Base-by-base conservation (phyloP, 2,113 vertebrate genomes). In the Tinamus guttatus region DNA sequence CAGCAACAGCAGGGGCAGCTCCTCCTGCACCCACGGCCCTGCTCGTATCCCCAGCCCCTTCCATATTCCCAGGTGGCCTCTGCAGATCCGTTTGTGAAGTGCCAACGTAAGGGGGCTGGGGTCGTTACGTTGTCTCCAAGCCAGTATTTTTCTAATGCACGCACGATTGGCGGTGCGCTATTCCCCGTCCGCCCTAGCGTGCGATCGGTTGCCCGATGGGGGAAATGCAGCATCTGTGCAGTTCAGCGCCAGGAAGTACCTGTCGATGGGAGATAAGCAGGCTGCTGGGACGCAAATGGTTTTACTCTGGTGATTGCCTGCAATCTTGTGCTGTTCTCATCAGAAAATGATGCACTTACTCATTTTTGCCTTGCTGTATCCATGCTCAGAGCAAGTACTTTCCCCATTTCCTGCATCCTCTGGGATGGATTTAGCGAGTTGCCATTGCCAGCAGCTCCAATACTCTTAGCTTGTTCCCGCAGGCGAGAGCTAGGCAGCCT, bases 171-270 rank as follows among this genome's bases (percentile, higher is more conserved):
- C 68, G n/a, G 64, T 75, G 5, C 25, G 43, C 81, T 89, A 65
- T 68, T 90, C 82, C 77, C 76, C 73, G 69, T 47, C 71, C 69
- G 30, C 87, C 58, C 80, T 88, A 90, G 81, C 52, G 52, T 79
- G 27, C 58, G 56, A 43, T 38, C 92, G 11, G 62, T 54, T 84
- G 83, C 52, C 60, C 76, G 69, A 80, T 69, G 74, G 62, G 41
- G 89, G 51, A 45, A 11, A 40, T 2, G 27, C 85, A 75, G 16
- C 13, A 0, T 25, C 24, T 21, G 58, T 63, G 51, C 0, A 0
- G 45, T 79, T 92, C 36, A n/a, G 90, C 82, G 86, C 58, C 88
- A 93, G 95, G 94, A 96, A 93, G 90, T 96, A 95, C 84, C 81
- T 91, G 84, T 25, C 0, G 60, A 92, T 95, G 88, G 85, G 59